Conservation (phyloP, 2,888 invertebrate species). For the Himalopsyche kuldschensis region DNA sequence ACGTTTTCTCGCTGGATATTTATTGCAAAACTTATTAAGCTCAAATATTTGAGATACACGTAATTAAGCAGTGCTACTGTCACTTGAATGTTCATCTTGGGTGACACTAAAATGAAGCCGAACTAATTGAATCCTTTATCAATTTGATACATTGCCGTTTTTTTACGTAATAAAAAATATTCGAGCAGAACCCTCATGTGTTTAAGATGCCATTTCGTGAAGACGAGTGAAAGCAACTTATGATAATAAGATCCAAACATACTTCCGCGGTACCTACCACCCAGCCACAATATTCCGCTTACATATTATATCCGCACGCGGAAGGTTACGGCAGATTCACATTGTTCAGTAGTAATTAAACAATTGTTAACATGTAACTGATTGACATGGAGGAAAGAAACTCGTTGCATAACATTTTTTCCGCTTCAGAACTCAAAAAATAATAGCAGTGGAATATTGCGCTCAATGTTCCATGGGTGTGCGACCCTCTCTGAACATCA, state of each 20-base stretch:
- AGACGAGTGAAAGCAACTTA: not conserved
- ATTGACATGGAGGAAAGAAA: not conserved
- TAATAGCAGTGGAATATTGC: not conserved
- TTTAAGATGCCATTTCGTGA: not conserved
- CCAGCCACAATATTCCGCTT: not conserved
- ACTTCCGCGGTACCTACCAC: not conserved
- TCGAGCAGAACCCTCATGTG: not conserved
- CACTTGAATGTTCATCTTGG: too few species aligned
- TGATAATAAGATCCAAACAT: not conserved
- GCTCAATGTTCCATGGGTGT: too few species aligned
- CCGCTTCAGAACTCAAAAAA: not conserved
- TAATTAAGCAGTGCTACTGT: too few species aligned
- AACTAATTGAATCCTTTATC: too few species aligned
- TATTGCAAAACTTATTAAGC: too few species aligned
- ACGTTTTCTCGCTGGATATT: too few species aligned
- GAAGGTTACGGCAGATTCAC: not conserved
- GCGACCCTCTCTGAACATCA: too few species aligned
- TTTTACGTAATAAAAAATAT: not conserved
- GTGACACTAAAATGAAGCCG: too few species aligned
- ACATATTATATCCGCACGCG: not conserved
- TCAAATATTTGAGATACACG: too few species aligned
- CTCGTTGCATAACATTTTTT: not conserved
- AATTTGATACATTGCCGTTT: too few species aligned
- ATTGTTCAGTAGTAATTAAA: not conserved
- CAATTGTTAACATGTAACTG: not conserved